Evolutionary conservation across 2,113 vertebrate genomes (phyloP).

Genomic region (Elaphurus davidianus): DNA sequence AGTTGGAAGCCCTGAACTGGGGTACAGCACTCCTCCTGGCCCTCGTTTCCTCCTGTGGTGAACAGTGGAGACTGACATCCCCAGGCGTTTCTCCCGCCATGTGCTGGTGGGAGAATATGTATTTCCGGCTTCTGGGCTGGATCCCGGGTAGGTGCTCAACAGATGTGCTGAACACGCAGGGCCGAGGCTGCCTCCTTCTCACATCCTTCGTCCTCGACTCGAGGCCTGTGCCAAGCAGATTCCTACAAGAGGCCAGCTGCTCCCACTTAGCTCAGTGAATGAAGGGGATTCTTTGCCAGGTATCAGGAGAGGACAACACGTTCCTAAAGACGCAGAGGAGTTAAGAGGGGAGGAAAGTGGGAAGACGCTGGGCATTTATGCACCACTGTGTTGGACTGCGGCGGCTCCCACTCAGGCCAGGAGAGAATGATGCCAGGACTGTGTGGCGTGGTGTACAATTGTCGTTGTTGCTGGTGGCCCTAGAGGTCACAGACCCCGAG

Average conservation of each 20-base stretch:
- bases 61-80: neutral
- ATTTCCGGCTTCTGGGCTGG: neutral
- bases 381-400: neutral
- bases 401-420: neutral
- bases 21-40: neutral
- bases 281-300: neutral
- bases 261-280: neutral
- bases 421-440: neutral
- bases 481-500: neutral
- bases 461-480: neutral
- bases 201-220: fast-evolving
- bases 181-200: neutral
- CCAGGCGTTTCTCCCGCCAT: neutral
- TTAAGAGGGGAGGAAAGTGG: too few species aligned
- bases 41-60: neutral
- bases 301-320: neutral
- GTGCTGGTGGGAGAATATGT: neutral
- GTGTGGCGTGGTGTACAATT: fast-evolving
- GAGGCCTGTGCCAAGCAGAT: neutral
- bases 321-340: neutral
- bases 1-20: neutral
- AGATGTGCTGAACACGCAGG: neutral
- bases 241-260: neutral
- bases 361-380: fast-evolving
- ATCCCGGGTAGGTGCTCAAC: neutral